Conservation (phyloP, 1,140 invertebrate species). For the Grapholita molesta region DNA sequence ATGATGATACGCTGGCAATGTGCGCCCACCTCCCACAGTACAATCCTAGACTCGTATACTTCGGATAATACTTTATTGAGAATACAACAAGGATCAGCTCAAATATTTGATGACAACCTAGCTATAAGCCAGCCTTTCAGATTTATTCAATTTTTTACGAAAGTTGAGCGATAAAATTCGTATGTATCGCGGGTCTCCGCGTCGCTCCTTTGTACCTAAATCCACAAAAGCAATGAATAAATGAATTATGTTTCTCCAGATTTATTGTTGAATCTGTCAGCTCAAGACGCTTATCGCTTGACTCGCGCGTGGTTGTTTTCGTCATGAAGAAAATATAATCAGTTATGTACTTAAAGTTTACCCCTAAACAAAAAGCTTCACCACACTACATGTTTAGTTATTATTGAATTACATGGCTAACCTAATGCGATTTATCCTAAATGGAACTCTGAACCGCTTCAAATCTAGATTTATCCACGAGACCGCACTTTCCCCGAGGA, state of each 20-base stretch:
- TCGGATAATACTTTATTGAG: neutral
- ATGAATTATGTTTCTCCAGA: neutral
- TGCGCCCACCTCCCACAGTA: too few relatives aligned
- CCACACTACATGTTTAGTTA: neutral
- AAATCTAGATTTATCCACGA: neutral
- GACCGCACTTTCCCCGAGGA: neutral
- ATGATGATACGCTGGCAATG: too few relatives aligned
- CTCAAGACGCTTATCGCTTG: neutral
- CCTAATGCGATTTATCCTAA: neutral
- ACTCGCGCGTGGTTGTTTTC: neutral
- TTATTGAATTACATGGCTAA: neutral
- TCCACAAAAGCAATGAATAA: conserved; percentile 1
- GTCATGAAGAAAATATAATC: neutral
- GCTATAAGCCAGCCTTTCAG: neutral
- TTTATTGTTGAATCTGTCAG: neutral
- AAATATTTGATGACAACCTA: neutral
- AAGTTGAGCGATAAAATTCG: neutral
- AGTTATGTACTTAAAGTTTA: too few relatives aligned
- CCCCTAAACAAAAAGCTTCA: neutral
- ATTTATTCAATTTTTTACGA: neutral
- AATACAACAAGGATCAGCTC: neutral
- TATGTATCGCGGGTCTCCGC: neutral
- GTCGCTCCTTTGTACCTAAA: neutral
- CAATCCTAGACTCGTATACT: neutral
- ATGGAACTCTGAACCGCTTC: neutral